phyloP scores from a whole-genome alignment of 2,113 vertebrate species.

The Suncus etruscus region DNA sequence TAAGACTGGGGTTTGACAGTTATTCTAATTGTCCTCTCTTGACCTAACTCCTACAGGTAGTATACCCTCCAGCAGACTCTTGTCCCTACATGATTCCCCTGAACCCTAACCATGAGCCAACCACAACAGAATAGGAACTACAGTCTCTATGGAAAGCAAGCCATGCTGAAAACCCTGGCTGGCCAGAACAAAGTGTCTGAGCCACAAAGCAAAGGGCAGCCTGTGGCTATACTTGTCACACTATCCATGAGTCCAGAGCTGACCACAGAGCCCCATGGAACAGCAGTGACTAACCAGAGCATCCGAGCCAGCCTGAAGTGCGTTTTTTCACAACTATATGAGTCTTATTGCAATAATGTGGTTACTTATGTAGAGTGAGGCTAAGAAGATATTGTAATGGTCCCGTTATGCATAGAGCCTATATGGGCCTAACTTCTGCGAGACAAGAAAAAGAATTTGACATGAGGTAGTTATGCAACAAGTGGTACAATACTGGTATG shows the following conservation, averaged over 20 bases:
- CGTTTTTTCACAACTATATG: conserved; percentile 23
- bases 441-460: not conserved
- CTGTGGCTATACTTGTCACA: not conserved
- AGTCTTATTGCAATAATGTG: not conserved
- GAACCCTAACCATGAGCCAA: conserved; percentile 15
- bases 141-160: conserved; percentile 26
- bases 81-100: not conserved
- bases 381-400: not conserved
- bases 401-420: not conserved
- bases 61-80: not conserved
- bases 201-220: conserved; percentile 16
- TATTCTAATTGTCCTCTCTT: not conserved
- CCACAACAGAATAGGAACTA: conserved; percentile 40
- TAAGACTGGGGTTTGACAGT: not conserved
- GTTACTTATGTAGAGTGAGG: conserved; percentile 10
- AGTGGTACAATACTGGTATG: not conserved
- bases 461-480: not conserved
- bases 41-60: not conserved
- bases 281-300: conserved; percentile 33
- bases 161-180: not conserved
- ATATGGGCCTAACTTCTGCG: not conserved
- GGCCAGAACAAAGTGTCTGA: conserved; percentile 43
- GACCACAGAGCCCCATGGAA: not conserved
- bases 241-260: conserved; percentile 16
- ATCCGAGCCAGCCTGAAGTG: conserved; percentile 34